Conservation (phyloP, 2,888 invertebrate species). For the Notocelia uddmanniana region DNA sequence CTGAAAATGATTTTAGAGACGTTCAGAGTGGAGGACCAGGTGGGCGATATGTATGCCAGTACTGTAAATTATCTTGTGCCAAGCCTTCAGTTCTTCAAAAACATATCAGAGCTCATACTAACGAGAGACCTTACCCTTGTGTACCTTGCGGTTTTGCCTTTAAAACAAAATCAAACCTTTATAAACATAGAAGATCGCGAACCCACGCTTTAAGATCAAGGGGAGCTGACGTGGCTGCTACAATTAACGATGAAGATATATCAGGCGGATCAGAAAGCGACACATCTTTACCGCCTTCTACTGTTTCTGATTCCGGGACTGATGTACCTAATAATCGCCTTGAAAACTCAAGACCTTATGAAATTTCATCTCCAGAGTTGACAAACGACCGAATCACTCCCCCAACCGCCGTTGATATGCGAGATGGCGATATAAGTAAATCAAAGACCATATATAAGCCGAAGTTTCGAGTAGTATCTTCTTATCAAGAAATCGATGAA, state of each 20-base stretch:
- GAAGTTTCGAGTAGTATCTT: conserved; percentile 88
- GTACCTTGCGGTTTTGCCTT: conserved; percentile 95
- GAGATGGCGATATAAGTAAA: conserved; percentile 69
- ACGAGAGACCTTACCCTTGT: conserved; percentile 96
- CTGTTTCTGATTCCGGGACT: conserved; percentile 74
- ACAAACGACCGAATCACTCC: conserved; percentile 64
- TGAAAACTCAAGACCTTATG: conserved; percentile 72
- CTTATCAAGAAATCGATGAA: conserved; percentile 81
- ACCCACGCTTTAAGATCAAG: conserved; percentile 89
- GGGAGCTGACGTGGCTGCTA: conserved; percentile 83
- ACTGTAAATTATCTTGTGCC: conserved; percentile 95
- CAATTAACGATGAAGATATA: conserved; percentile 85
- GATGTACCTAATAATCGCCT: conserved; percentile 75
- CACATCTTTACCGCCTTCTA: conserved; percentile 75
- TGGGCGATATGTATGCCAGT: conserved; percentile 94
- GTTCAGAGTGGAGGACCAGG: conserved; percentile 73
- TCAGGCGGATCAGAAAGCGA: conserved; percentile 87
- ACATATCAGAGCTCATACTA: conserved; percentile 97
- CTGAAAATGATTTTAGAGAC: conserved; percentile 83
- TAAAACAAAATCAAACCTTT: conserved; percentile 97
- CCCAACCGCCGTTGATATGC: conserved; percentile 56
- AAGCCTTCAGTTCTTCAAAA: conserved; percentile 97
- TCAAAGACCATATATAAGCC: conserved; percentile 89
- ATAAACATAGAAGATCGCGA: conserved; percentile 94
- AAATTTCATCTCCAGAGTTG: conserved; percentile 77